Evolutionary conservation across 2,797 vertebrate genomes (phyloP).

Genomic region (Brotula barbata): DNA sequence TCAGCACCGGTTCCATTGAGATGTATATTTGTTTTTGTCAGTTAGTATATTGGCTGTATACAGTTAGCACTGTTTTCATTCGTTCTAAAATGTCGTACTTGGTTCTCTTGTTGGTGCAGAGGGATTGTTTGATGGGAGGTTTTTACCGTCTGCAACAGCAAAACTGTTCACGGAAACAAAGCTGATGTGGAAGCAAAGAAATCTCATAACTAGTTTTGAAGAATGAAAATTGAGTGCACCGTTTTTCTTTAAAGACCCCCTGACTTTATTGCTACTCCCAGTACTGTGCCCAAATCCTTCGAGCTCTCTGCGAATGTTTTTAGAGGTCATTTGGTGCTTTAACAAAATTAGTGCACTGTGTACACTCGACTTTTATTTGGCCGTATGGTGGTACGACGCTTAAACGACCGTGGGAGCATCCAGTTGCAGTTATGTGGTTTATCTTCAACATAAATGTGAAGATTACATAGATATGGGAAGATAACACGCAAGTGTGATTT

Average conservation of each 20-base stretch:
- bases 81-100: neutral
- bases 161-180: neutral
- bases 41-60: slow-evolving; percentile 1
- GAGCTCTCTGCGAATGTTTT: neutral
- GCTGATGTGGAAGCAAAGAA: neutral
- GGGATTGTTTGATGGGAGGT: slow-evolving; percentile 1
- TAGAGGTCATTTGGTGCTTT: neutral
- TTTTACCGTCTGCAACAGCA: neutral
- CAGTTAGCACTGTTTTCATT: neutral
- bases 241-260: neutral
- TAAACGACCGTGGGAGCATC: neutral
- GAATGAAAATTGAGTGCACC: neutral
- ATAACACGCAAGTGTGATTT: slow-evolving; percentile 2
- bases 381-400: too few species aligned
- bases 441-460: neutral
- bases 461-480: neutral
- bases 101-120: neutral
- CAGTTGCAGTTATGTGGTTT: neutral
- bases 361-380: too few species aligned
- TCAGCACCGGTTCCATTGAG: neutral
- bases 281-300: too few species aligned
- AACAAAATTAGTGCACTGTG: too few species aligned
- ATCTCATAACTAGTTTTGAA: too few species aligned
- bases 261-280: too few species aligned
- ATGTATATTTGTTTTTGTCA: slow-evolving; percentile 8